Evolutionary conservation across 2,797 vertebrate species (phyloP).

Genomic region (Microctenopoma stevenorrisi): DNA sequence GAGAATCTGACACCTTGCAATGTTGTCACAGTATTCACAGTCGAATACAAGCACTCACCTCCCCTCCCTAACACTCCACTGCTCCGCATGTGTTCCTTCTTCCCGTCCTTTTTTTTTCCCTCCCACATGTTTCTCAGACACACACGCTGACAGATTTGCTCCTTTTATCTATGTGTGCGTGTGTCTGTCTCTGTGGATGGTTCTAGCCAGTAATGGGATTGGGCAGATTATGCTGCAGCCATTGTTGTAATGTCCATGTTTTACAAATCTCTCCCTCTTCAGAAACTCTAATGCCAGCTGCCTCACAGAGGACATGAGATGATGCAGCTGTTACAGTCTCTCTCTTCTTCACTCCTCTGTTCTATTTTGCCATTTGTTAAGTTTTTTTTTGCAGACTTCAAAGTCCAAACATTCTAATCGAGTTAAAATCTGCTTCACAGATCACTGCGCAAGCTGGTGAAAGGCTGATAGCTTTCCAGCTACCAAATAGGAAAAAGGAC

Average conservation of each 20-base stretch:
- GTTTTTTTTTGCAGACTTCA: constrained; percentile 31
- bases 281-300: constrained; percentile 53
- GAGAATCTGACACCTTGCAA: not conserved
- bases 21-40: not conserved
- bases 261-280: constrained; percentile 73
- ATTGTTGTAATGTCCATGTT: constrained; percentile 80
- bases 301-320: constrained; percentile 45
- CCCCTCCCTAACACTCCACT: not conserved
- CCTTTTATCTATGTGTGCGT: constrained; percentile 43
- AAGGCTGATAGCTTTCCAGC: constrained; percentile 17
- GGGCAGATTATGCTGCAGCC: constrained; percentile 70
- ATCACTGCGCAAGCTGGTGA: constrained; percentile 23
- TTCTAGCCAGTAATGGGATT: constrained; percentile 74
- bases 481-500: constrained; percentile 27
- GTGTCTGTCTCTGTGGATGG: constrained; percentile 48
- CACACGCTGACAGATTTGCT: constrained; percentile 43
- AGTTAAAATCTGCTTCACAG: constrained; percentile 52
- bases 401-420: constrained; percentile 48
- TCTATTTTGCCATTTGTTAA: constrained; percentile 10
- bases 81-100: constrained; percentile 13
- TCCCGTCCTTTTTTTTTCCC: constrained; percentile 4
- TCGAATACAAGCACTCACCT: constrained; percentile 11
- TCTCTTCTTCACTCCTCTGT: constrained; percentile 7
- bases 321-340: constrained; percentile 47
- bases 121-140: constrained; percentile 17